Evolutionary conservation across 2,888 invertebrate genomes (phyloP).

Genomic region (Sycophila texana): DNA sequence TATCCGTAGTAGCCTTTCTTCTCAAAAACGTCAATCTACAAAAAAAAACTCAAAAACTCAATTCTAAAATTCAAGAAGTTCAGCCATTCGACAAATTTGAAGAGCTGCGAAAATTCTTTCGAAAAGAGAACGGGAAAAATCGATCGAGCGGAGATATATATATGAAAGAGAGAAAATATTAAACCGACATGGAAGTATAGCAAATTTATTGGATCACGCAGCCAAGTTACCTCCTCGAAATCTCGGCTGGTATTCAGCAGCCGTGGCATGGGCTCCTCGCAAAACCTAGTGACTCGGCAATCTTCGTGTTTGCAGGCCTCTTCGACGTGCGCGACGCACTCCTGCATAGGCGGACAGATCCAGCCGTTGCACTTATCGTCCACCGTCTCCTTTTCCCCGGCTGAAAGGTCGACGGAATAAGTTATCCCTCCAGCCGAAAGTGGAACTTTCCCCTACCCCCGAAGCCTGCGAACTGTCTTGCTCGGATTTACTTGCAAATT

Average conservation of each 20-base stretch:
- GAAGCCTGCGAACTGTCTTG: neutral
- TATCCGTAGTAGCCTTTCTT: too few relatives aligned
- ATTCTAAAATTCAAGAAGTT: too few relatives aligned
- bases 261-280: conserved; percentile 53
- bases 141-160: too few relatives aligned
- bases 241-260: neutral
- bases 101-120: too few relatives aligned
- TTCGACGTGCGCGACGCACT: conserved; percentile 59
- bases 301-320: conserved; percentile 58
- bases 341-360: conserved; percentile 66
- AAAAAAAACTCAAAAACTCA: too few relatives aligned
- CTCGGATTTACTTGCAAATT: neutral
- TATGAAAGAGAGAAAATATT: too few relatives aligned
- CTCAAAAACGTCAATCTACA: too few relatives aligned
- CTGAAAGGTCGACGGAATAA: conserved; percentile 49
- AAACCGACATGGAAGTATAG: too few relatives aligned
- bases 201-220: too few relatives aligned
- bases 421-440: too few relatives aligned
- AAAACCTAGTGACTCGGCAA: conserved; percentile 62
- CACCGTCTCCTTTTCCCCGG: conserved; percentile 49
- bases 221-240: neutral
- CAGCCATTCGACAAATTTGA: too few relatives aligned
- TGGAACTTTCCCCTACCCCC: neutral
- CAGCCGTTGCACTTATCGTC: conserved; percentile 66
- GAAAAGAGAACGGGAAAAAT: too few relatives aligned